These are phyloP conservation scores for Cybosia mesomella DNA, from an alignment of 2,888 invertebrate genomes.

Conservation along the genomic window DNA sequence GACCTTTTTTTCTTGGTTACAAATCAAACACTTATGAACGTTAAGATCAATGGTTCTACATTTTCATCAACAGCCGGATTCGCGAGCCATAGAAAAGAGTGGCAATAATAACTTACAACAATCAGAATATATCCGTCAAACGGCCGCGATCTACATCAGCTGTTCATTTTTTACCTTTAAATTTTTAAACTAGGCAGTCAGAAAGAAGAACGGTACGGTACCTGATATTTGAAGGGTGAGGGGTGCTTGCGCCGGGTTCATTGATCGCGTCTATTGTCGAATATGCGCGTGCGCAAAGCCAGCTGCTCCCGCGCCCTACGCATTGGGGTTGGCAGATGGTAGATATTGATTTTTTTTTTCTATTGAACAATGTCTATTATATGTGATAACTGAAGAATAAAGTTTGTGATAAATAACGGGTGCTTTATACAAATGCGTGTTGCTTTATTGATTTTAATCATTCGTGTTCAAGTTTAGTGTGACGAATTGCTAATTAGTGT, in stretches of 20 bases:
- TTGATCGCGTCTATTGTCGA: slow-evolving; percentile 80
- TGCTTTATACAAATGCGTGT: slow-evolving; percentile 34
- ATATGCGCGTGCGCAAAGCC: slow-evolving; percentile 74
- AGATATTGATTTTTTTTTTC: slow-evolving; percentile 55
- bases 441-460: slow-evolving; percentile 20
- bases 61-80: not conserved
- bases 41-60: not conserved
- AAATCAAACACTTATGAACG: not conserved
- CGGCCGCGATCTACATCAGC: slow-evolving; percentile 36
- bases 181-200: slow-evolving; percentile 37
- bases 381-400: slow-evolving; percentile 44
- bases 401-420: slow-evolving; percentile 41
- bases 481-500: slow-evolving; percentile 4
- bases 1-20: no score
- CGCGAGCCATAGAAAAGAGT: not conserved
- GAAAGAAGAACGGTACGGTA: slow-evolving; percentile 57
- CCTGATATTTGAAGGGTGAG: slow-evolving; percentile 64
- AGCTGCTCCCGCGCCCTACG: slow-evolving; percentile 76
- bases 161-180: slow-evolving; percentile 33
- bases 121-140: slow-evolving; percentile 3
- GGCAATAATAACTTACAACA: not conserved
- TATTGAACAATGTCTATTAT: slow-evolving; percentile 56
- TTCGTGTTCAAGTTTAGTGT: not conserved
- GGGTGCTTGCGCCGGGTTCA: slow-evolving; percentile 75
- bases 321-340: slow-evolving; percentile 76